Base-by-base conservation (phyloP, 2,797 vertebrate genomes). In the Urophycis tenuis region DNA sequence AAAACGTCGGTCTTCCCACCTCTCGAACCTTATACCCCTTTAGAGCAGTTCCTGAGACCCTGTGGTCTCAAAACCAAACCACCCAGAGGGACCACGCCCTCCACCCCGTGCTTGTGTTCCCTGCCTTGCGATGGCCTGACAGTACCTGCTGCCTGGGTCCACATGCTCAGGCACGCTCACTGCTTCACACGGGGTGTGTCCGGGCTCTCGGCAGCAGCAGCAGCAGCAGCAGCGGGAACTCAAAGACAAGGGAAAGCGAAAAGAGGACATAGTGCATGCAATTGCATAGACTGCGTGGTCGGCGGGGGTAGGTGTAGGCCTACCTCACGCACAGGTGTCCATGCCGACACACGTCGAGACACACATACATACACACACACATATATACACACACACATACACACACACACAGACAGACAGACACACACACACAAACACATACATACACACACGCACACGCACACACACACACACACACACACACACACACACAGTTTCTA, bases 351-450 rank as follows among this genome's bases (percentile, higher is more conserved):
- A 15, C 17, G 39, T 15, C 39, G 2, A 41, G 4, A n/a, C n/a
- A n/a, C n/a, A n/a, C n/a, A 69, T 25, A 69, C 64, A 69, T 25
- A 69, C 64, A 69, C 64, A 69, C 71, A 69, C 64, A 69, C 64
- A 69, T 25, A 69, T 25, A 69, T 25, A 67, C 60, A 67, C 60
- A 67, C 60, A 67, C 41, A 45, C 41, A 45, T 17, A 19, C 41
- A 19, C 14, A 19, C 41, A 45, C 41, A 45, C 17, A 36, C 36
- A 36, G 5, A 7, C 36, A 7, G 5, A 36, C 36, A 36, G 5
- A 36, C 36, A 36, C 36, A 36, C 36, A 36, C 36, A 36, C 36
- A 36, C 36, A 36, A 5, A 36, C 36, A 36, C 36, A 36, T 1
- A 36, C 36, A 36, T 9, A 36, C 36, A 36, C 36, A 11, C 9